Conservation (phyloP, 2,113 vertebrate species). For the Nematolebias whitei region DNA sequence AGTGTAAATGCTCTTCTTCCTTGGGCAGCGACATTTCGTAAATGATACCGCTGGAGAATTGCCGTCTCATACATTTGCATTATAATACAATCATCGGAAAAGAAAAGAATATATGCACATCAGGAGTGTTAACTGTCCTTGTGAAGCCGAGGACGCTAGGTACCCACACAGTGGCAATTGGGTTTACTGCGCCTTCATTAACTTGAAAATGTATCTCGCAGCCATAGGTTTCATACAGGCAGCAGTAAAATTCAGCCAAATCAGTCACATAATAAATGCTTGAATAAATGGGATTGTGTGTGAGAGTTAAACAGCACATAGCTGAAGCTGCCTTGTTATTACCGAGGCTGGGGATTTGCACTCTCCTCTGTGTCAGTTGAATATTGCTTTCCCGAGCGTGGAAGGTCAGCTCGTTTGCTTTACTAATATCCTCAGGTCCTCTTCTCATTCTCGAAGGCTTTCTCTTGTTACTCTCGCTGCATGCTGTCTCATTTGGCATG, state of each 20-base stretch:
- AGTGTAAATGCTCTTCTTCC: neutral
- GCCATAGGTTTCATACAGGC: constrained; percentile 20
- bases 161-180: constrained; percentile 6
- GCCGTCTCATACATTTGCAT: constrained; percentile 18
- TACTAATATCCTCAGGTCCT: constrained; percentile 63
- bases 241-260: constrained; percentile 29
- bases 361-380: constrained; percentile 41
- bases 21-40: constrained; percentile 1
- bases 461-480: constrained; percentile 19
- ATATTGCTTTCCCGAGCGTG: constrained; percentile 55
- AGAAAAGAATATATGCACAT: constrained; percentile 7
- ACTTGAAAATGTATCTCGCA: constrained; percentile 31
- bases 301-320: constrained; percentile 44
- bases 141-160: constrained; percentile 9
- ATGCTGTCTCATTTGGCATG: constrained; percentile 2
- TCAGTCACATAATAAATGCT: constrained; percentile 42
- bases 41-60: constrained; percentile 12
- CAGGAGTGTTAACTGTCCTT: neutral
- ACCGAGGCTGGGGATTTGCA: constrained; percentile 58
- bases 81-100: constrained; percentile 12
- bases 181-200: constrained; percentile 38
- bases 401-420: constrained; percentile 68
- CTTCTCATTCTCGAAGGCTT: constrained; percentile 58
- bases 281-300: constrained; percentile 49
- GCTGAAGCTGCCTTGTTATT: constrained; percentile 37